Base-by-base conservation (phyloP, 2,797 vertebrate genomes). In the Rhinella marina region DNA sequence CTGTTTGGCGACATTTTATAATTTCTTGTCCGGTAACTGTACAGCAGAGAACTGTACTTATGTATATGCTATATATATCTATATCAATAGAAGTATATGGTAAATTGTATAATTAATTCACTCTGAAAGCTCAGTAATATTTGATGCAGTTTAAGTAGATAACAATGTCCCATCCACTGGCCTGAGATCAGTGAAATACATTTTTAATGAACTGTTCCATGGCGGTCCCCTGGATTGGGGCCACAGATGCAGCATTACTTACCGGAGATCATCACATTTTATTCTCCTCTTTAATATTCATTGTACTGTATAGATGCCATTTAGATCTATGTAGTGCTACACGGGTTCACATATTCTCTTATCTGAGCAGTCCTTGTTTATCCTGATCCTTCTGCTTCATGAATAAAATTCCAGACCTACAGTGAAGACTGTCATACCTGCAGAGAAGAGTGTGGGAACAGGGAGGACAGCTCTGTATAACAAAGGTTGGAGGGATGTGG, bases 61-160 rank as follows among this genome's bases (percentile, higher is more conserved):
- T 17, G 68, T 72, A 19, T 72, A 32, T 19, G n/a, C 62, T 70
- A 7, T 72, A 21, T 72, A 32, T 32, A 19, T 27, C 66, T 16
- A 29, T 13, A 14, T 16, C 16, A 16, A 29, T 41, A 5, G 68
- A 68, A 14, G 66, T 27, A 4, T 29, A 19, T 17, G 32, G 2
- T 73, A 73, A 50, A 76, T 50, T n/a, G 73, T 52, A 29, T 76
- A 52, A 76, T 50, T 50, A 76, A 50, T 76, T 50, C 23, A 4
- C 73, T 52, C 48, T 1, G 41, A 76, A 76, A 6, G 9, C 73
- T 76, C 48, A 76, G 41, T 50, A 50, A 76, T 76, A 52, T 76
- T 76, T 76, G 21, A 76, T 76, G 48, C 14, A 14, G 5, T 54
- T 77, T 52, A 77, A 77, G 48, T 77, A 77, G 73, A 52, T 54